Evolutionary conservation across 2,113 vertebrate species (phyloP), one percentile per base, ranked within the genome.

Genomic region (Anser brachyrhynchus): DNA sequence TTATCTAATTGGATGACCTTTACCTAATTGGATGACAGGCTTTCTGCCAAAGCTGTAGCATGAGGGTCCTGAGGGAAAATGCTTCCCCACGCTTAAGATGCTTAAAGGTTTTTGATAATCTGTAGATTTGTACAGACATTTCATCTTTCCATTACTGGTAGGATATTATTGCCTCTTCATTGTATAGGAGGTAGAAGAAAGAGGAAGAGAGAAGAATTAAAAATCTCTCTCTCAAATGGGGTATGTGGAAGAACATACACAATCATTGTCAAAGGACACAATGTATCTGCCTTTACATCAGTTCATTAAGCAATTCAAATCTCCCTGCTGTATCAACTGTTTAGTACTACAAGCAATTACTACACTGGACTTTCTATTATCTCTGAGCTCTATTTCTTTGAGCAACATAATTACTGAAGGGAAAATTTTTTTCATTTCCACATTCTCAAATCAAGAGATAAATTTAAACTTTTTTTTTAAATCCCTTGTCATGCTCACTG

Each of bases 271-370:
- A 93, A 87, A 87, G 94, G 62, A 70, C 87, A 90, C 77, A 80
- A 78, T 5, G 3, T 75, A 51, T 84, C 90, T 96, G 49, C 90
- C 90, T 93, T 96, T 96, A 96, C 96, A 95, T 77, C 44, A 88
- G 75, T 88, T 92, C 87, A 93, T 96, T 96, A 94, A 95, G 71
- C 84, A 80, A 76, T 94, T 97, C 79, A 89, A 92, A 96, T 93
- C 73, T 95, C 43, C 57, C 46, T 29, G 52, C 37, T 49, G 15
- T 92, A 84, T 96, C 93, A 96, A 92, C 90, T 84, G 84, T 92
- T 96, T 91, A 88, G 91, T 96, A 89, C 71, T 85, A 72, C 91
- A 92, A 93, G 84, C 94, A 95, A 94, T 96, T 97, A 95, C 87
- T 72, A 93, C 85, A 84, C 59, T 64, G 75, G 79, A 89, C 93